phyloP scores from a whole-genome alignment of 2,888 invertebrate genomes.

The Archips crataeganus region DNA sequence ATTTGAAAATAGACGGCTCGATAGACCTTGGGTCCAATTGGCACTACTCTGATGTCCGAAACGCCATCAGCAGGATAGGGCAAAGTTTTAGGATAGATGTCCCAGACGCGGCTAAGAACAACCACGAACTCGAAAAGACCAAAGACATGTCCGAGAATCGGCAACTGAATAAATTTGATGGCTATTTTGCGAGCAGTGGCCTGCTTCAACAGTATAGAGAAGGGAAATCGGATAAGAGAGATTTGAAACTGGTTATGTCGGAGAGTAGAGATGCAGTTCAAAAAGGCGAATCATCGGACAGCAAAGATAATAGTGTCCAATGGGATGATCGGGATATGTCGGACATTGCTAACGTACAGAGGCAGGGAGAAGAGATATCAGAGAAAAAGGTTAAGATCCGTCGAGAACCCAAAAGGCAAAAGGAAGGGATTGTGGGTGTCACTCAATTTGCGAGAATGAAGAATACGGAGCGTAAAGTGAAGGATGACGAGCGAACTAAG shows the following conservation, averaged over 20 bases:
- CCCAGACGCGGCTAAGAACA: neutral
- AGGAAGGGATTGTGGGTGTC: neutral
- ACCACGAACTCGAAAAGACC: neutral
- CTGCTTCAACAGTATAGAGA: too few relatives aligned
- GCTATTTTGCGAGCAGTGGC: neutral
- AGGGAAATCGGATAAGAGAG: too few relatives aligned
- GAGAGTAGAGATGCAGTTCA: too few relatives aligned
- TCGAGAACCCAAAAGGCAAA: neutral
- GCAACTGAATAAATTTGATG: neutral
- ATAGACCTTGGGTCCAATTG: neutral
- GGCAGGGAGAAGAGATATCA: neutral
- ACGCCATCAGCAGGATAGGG: neutral
- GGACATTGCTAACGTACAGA: neutral
- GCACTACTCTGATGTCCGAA: neutral
- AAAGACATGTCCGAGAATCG: neutral
- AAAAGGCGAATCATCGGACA: neutral
- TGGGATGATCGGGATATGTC: neutral
- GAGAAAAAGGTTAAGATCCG: too few relatives aligned
- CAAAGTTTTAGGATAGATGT: neutral
- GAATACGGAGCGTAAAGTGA: conserved; percentile 45
- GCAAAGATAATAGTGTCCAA: neutral
- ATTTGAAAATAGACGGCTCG: neutral
- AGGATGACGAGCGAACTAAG: conserved; percentile 53
- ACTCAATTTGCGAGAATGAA: neutral
- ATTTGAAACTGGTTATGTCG: too few relatives aligned